A percentile compares a stretch with the other conserved stretches of the same genome.
Conservation (phyloP, 2,113 vertebrate genomes). For the Perccottus glenii region DNA sequence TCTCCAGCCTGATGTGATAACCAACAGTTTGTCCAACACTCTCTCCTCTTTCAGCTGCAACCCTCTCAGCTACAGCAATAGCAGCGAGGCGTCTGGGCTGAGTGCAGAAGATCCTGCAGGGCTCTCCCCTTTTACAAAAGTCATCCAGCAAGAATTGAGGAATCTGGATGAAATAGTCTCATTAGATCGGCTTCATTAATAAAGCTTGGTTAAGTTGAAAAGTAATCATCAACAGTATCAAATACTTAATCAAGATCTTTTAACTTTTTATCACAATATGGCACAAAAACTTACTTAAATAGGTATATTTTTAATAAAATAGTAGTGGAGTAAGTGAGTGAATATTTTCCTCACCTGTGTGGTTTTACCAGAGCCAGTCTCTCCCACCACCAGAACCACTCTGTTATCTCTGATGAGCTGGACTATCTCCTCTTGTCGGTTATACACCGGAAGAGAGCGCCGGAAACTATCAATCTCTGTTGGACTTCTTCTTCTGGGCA, state of each 20-base stretch:
- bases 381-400: conserved; percentile 91
- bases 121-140: conserved; percentile 80
- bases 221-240: no score
- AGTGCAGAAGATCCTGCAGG: conserved; percentile 94
- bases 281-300: no score
- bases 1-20: conserved; percentile 95
- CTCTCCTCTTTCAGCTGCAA: conserved; percentile 93
- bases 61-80: conserved; percentile 92
- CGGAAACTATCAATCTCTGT: conserved; percentile 90
- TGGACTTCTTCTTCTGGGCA: conserved; percentile 84
- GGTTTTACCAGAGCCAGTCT: conserved; percentile 97
- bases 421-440: conserved; percentile 88
- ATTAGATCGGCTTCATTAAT: not conserved
- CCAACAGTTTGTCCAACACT: conserved; percentile 91
- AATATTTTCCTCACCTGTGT: conserved; percentile 85
- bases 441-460: conserved; percentile 85
- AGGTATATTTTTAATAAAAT: no score
- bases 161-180: conserved; percentile 80
- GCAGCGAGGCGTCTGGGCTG: conserved; percentile 92
- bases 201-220: not conserved
- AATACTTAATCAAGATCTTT: no score
- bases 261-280: no score
- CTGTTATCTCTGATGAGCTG: conserved; percentile 87
- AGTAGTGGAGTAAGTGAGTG: no score
- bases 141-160: conserved; percentile 96